A percentile compares a stretch with the other conserved stretches of the same genome.
phyloP scores from a whole-genome alignment of 92 coral and sea anemone genomes.

The Heliopora coerulea region DNA sequence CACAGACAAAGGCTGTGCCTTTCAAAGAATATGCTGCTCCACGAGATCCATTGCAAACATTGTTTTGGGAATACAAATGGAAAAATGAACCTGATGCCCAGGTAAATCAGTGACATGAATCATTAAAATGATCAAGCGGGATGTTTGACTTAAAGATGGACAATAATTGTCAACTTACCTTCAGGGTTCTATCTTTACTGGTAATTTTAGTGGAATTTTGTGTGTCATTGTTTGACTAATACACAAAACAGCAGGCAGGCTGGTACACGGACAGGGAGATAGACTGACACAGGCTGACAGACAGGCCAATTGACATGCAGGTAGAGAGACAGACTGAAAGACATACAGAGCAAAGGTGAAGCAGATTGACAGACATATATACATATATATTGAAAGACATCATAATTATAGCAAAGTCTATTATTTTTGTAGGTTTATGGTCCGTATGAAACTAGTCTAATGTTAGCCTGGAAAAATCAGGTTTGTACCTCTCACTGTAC shows the following conservation, averaged over 20 bases:
- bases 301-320: no score
- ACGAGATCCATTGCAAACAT: slow-evolving; percentile 51
- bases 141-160: no score
- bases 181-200: no score
- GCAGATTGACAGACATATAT: background rate
- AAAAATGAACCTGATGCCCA: slow-evolving; percentile 59
- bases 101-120: slow-evolving; percentile 54
- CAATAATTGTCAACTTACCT: no score
- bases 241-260: background rate
- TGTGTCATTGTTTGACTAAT: background rate
- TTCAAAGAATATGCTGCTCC: background rate
- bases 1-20: background rate
- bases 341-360: no score
- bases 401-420: background rate
- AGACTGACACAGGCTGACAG: no score
- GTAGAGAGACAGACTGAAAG: no score
- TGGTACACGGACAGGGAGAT: background rate
- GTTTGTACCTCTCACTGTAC: slow-evolving; percentile 49
- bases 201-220: background rate
- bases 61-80: slow-evolving; percentile 99
- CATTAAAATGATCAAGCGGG: no score
- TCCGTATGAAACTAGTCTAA: slow-evolving; percentile 92
- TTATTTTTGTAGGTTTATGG: slow-evolving; percentile 73
- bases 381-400: background rate
- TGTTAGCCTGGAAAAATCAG: slow-evolving; percentile 87